These are phyloP conservation scores for Anorthoa munda DNA, from an alignment of 2,888 invertebrate genomes.

Conservation along the genomic window DNA sequence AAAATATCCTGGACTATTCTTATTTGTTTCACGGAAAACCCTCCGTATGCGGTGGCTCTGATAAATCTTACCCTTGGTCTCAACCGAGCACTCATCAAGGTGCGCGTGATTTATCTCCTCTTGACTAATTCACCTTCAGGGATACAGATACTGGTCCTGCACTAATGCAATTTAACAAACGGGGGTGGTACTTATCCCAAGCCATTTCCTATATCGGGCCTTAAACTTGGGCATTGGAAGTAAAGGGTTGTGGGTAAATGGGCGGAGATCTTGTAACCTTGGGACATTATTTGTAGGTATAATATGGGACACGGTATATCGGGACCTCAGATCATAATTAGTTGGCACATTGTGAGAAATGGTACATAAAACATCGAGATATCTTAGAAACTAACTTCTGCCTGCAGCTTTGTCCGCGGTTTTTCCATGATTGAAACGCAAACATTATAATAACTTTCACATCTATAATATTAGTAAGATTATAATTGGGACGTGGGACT, in stretches of 20 bases:
- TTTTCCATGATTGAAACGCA: too few species aligned
- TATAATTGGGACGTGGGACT: too few species aligned
- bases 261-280: neutral
- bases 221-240: neutral
- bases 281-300: neutral
- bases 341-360: neutral
- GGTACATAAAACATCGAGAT: neutral
- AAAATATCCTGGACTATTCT: conserved; percentile 5
- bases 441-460: too few species aligned
- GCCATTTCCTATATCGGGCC: conserved; percentile 9
- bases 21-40: conserved; percentile 18
- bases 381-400: too few species aligned
- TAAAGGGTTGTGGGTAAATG: neutral
- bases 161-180: conserved; percentile 35
- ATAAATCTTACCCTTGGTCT: conserved; percentile 42
- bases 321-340: neutral
- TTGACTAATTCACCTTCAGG: conserved; percentile 48
- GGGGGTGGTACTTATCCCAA: neutral
- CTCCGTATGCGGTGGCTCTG: conserved; percentile 4
- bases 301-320: neutral
- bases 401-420: too few species aligned
- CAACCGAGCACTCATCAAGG: conserved; percentile 38
- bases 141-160: conserved; percentile 26
- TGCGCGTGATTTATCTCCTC: conserved; percentile 52
- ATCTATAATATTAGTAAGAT: too few species aligned